Base-by-base conservation (phyloP, 2,113 vertebrate species). In the Gopherus evgoodei region DNA sequence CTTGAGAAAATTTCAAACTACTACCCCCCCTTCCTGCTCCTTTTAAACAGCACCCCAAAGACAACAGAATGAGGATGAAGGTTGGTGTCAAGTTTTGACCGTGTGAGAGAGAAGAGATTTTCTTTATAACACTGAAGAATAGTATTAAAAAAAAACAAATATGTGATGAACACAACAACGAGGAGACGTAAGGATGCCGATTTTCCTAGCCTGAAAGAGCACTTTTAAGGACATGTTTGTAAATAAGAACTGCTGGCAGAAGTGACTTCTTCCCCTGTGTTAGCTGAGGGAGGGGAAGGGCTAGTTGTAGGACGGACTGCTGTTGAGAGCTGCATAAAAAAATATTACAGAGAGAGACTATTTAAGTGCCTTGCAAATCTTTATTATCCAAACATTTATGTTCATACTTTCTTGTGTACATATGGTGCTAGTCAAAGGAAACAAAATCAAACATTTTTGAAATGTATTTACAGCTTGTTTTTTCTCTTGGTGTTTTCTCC, bases 341-440 rank as follows among this genome's bases (percentile, higher is more conserved):
- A 93, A 94, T 90, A 94, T 90, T 97, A 97, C 96, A 97, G 95
- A 96, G 97, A 97, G 97, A 97, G 98, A 98, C 97, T 98, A 98
- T 98, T 98, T 97, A 99, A 99, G 99, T 99, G 99, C 99, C 99
- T 99, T 99, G 98, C 98, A 99, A 99, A 98, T 98, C 98, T 99
- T 99, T 98, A 98, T 98, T 98, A 99, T 98, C 98, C 97, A 98
- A 98, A 99, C 98, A 96, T 98, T 97, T 98, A 98, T 98, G 98
- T 98, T 98, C 97, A 97, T 98, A 98, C 98, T 96, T 98, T 97
- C 97, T 98, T 97, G 98, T 99, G 99, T 99, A 98, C 99, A 99
- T 98, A 98, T 98, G 99, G 99, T 99, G 99, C 99, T 99, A 98
- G 98, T 98, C 94, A 91, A 97, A 93, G 93, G 86, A 93, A 97